A percentile compares a stretch with the other conserved stretches of the same genome.
phyloP scores from a whole-genome alignment of 2,888 invertebrate genomes.

The Diaprepes abbreviatus region DNA sequence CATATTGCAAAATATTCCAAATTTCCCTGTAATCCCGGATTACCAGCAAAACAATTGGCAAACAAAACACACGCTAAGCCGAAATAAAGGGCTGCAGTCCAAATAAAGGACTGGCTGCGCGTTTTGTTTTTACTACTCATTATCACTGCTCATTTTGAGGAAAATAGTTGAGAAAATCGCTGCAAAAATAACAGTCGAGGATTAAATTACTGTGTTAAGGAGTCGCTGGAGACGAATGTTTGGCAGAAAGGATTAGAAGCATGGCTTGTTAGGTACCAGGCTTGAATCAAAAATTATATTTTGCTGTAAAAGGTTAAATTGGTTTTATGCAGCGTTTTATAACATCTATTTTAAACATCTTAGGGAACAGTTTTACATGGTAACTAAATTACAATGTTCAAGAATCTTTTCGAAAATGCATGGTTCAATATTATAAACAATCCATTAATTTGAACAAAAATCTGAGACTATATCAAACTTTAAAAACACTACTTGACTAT shows the following conservation, averaged over 20 bases:
- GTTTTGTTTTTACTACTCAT: constrained; percentile 42
- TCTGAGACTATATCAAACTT: too few relatives aligned
- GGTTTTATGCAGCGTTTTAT: too few relatives aligned
- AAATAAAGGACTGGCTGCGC: constrained; percentile 16
- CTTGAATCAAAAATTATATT: neutral
- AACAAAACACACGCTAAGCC: constrained; percentile 20
- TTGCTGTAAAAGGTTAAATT: too few relatives aligned
- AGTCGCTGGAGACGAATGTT: constrained; percentile 33
- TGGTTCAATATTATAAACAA: too few relatives aligned
- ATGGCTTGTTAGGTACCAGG: neutral
- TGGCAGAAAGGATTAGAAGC: constrained; percentile 14
- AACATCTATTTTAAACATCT: too few relatives aligned
- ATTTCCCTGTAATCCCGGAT: constrained; percentile 26
- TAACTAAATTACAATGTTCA: too few relatives aligned
- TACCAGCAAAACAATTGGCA: constrained; percentile 35
- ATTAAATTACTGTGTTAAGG: constrained; percentile 27
- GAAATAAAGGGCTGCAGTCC: constrained; percentile 34
- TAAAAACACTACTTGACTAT: too few relatives aligned
- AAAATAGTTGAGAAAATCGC: constrained; percentile 26
- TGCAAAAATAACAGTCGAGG: constrained; percentile 34
- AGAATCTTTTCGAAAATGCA: too few relatives aligned
- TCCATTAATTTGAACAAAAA: too few relatives aligned
- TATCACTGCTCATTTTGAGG: constrained; percentile 34
- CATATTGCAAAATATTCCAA: neutral
- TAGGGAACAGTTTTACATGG: too few relatives aligned